Evolutionary conservation across 2,113 vertebrate genomes (phyloP).

Genomic region (Paralichthys olivaceus): DNA sequence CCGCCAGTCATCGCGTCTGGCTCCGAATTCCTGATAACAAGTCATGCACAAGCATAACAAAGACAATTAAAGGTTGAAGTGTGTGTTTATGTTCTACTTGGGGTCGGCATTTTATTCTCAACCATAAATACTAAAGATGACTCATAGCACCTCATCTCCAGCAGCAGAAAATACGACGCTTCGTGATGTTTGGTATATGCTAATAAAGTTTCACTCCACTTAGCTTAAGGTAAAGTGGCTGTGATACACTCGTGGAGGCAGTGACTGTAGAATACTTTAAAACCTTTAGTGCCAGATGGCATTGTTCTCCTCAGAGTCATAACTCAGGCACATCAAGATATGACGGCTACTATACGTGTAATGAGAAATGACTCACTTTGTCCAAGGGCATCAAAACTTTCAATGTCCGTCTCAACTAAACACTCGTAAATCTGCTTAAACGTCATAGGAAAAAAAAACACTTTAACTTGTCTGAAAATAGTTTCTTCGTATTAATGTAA

Average conservation of each 20-base stretch:
- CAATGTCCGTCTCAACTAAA: not conserved
- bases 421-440: not conserved
- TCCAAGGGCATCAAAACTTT: not conserved
- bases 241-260: not conserved
- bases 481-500: too few relatives aligned
- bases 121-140: conserved; percentile 35
- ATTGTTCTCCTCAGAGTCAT: not conserved
- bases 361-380: not conserved
- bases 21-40: conserved; percentile 53
- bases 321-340: not conserved
- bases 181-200: conserved; percentile 30
- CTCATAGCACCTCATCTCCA: conserved; percentile 30
- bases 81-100: conserved; percentile 44
- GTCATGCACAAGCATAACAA: conserved; percentile 57
- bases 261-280: not conserved
- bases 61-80: conserved; percentile 58
- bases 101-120: conserved; percentile 40
- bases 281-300: not conserved
- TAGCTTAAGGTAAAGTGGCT: conserved; percentile 10
- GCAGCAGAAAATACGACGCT: conserved; percentile 21
- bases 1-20: conserved; percentile 68
- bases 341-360: not conserved
- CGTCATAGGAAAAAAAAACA: not conserved
- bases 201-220: conserved; percentile 32
- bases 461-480: not conserved